A percentile compares a stretch with the other conserved stretches of the same genome.
Evolutionary conservation across 2,113 vertebrate genomes (phyloP).

Genomic region (Larimichthys crocea): DNA sequence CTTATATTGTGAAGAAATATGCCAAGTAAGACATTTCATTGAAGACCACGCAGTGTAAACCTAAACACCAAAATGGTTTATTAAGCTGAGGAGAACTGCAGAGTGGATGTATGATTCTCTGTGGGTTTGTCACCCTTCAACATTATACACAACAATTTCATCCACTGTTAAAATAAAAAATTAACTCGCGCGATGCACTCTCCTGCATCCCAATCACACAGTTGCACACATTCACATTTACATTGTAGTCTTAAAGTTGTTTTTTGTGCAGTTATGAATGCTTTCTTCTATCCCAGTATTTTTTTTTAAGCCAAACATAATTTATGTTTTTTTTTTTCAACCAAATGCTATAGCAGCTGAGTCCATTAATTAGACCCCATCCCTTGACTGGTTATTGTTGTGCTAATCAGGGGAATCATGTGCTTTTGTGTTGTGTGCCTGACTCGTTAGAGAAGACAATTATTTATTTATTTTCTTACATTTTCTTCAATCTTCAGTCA

Average conservation of each 20-base stretch:
- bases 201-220: not conserved
- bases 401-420: slow-evolving; percentile 23
- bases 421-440: not conserved
- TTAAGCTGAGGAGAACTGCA: not conserved
- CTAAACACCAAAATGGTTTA: not conserved
- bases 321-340: slow-evolving; percentile 35
- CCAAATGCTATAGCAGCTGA: slow-evolving; percentile 40
- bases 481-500: too few relatives aligned
- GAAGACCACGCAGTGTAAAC: not conserved
- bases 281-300: not conserved
- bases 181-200: not conserved
- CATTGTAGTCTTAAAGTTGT: not conserved
- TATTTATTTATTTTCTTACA: not conserved
- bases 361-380: slow-evolving; percentile 29
- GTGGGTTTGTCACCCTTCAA: not conserved
- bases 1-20: not conserved
- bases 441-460: not conserved
- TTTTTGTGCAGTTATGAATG: slow-evolving; percentile 16
- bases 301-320: slow-evolving; percentile 14
- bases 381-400: slow-evolving; percentile 1
- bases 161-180: not conserved
- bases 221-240: not conserved
- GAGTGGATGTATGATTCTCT: not conserved
- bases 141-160: not conserved
- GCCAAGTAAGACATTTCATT: not conserved